phyloP scores from a whole-genome alignment of 2,797 vertebrate genomes.

The Trichosurus vulpecula region DNA sequence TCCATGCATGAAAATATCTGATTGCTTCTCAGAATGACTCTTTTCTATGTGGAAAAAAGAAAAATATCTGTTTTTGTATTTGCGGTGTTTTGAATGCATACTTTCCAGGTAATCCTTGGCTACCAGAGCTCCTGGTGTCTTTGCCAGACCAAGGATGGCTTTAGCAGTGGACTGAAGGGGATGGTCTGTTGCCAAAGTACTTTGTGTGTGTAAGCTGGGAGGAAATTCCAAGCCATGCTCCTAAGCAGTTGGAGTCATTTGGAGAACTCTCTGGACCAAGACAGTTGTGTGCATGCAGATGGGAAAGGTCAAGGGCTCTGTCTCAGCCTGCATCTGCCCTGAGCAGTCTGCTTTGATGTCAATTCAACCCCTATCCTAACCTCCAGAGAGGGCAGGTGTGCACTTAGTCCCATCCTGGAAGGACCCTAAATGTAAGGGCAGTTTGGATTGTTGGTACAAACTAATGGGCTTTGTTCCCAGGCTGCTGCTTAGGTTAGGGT shows the following conservation, averaged over 20 bases:
- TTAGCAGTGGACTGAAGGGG: neutral
- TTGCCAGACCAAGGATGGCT: neutral
- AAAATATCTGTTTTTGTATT: neutral
- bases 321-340: neutral
- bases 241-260: neutral
- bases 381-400: neutral
- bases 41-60: conserved; percentile 17
- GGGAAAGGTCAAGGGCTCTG: neutral
- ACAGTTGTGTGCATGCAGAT: neutral
- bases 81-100: neutral
- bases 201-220: neutral
- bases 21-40: conserved; percentile 32
- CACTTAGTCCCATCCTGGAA: neutral
- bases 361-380: neutral
- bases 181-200: neutral
- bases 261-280: neutral
- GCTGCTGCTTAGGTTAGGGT: neutral
- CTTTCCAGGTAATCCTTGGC: neutral
- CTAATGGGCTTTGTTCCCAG: neutral
- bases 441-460: neutral
- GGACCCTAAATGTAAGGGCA: neutral
- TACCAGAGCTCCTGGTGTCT: neutral
- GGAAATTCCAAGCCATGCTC: neutral
- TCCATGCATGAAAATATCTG: conserved; percentile 51
- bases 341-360: neutral